These are phyloP conservation scores for Syndactyla subalaris DNA, from an alignment of 2,797 vertebrate genomes.

Conservation along the genomic window DNA sequence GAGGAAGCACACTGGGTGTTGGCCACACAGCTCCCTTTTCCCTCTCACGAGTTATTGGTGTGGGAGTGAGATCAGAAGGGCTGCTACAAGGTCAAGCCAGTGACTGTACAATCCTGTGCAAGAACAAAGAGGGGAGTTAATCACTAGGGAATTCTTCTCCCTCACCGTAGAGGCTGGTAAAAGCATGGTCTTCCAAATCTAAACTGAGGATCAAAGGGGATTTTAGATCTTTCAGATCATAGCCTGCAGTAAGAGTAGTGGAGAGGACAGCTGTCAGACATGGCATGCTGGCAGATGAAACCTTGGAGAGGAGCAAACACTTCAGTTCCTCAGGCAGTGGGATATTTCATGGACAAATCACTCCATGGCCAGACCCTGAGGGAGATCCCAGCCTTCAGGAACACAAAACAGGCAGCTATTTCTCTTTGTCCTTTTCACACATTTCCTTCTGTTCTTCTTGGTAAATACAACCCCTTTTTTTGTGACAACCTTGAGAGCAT, in stretches of 20 bases:
- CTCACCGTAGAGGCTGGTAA: not conserved
- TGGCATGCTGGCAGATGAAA: not conserved
- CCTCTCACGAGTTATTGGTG: not conserved
- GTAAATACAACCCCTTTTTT: not conserved
- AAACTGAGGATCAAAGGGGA: not conserved
- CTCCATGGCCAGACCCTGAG: not conserved
- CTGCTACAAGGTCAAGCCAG: not conserved
- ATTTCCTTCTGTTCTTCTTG: not conserved
- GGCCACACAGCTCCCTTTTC: not conserved
- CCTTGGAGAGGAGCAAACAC: not conserved
- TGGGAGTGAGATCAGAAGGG: not conserved
- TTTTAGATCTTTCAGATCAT: not conserved
- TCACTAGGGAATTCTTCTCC: not conserved
- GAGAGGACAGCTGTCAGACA: not conserved
- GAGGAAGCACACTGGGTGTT: fast-evolving
- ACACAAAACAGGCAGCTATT: not conserved
- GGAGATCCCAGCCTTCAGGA: not conserved
- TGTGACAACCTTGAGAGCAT: not conserved
- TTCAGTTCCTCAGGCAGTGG: not conserved
- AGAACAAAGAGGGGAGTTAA: not conserved
- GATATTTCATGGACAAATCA: not conserved
- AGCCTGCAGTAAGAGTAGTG: not conserved
- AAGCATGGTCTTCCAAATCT: not conserved
- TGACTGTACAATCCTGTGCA: fast-evolving
- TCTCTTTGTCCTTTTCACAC: not conserved